Evolutionary conservation across 2,113 vertebrate species (phyloP).

Genomic region (Terrapene triunguis): DNA sequence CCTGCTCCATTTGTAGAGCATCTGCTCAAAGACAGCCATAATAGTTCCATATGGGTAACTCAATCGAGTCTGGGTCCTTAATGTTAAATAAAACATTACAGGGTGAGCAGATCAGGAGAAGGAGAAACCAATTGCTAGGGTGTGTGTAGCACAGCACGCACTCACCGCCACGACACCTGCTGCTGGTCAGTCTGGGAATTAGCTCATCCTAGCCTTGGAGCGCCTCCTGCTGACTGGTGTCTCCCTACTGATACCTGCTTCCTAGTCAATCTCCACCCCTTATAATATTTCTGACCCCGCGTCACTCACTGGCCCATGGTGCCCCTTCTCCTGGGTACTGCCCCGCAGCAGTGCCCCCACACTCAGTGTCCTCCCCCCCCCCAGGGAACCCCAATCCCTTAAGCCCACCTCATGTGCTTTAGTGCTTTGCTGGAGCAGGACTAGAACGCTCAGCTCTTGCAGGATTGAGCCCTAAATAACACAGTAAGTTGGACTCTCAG

Average conservation of each 20-base stretch:
- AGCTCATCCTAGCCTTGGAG: no score
- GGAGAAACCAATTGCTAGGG: background rate
- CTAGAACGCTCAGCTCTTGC: background rate
- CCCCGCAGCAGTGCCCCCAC: no score
- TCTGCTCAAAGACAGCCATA: background rate
- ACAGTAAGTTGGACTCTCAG: background rate
- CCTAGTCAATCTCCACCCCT: no score
- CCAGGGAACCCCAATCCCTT: no score
- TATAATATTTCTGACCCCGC: no score
- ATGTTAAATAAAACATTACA: rapidly evolving
- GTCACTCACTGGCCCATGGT: no score
- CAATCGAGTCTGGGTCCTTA: background rate
- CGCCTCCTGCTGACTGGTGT: no score
- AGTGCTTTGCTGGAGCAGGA: background rate
- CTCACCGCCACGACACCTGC: no score
- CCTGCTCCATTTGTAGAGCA: background rate
- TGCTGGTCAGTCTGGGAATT: no score
- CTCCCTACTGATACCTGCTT: no score
- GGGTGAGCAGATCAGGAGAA: rapidly evolving
- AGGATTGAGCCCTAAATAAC: background rate
- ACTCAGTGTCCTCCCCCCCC: no score
- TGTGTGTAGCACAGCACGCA: background rate
- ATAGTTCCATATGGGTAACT: background rate
- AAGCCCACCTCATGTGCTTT: background rate
- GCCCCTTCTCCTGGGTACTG: no score